These are phyloP conservation scores for Rhynchopsitta pachyrhyncha DNA, from an alignment of 2,113 vertebrate species.

Conservation along the genomic window DNA sequence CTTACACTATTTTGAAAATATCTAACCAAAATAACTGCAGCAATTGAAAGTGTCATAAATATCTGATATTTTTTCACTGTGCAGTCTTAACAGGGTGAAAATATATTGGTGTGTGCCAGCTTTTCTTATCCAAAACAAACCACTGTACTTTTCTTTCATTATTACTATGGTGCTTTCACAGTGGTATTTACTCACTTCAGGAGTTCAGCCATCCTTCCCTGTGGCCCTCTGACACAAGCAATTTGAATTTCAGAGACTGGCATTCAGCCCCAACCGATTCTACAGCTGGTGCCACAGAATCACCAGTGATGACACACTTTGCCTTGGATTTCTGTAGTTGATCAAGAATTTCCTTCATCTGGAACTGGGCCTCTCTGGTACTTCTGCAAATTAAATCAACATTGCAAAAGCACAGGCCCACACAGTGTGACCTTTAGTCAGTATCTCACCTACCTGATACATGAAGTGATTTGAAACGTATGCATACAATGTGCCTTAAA, in stretches of 20 bases:
- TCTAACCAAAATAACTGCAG: background rate
- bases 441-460: background rate
- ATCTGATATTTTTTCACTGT: background rate
- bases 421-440: background rate
- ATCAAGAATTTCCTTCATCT: conserved; percentile 63
- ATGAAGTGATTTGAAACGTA: background rate
- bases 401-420: background rate
- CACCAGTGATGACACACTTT: conserved; percentile 78
- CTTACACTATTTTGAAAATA: background rate
- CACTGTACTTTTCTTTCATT: background rate
- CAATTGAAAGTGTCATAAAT: background rate
- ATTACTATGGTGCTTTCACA: background rate
- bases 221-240: conserved; percentile 72
- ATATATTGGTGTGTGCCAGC: background rate
- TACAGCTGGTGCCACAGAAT: conserved; percentile 72
- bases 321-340: conserved; percentile 76
- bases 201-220: conserved; percentile 75
- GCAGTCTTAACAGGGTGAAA: background rate
- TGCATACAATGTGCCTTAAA: background rate
- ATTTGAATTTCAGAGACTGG: conserved; percentile 71
- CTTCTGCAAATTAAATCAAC: background rate
- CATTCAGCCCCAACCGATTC: conserved; percentile 72
- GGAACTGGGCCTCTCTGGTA: background rate
- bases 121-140: background rate
- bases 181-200: conserved; percentile 66